Evolutionary conservation across 2,888 invertebrate species (phyloP).

Genomic region (Nasonia oneida): DNA sequence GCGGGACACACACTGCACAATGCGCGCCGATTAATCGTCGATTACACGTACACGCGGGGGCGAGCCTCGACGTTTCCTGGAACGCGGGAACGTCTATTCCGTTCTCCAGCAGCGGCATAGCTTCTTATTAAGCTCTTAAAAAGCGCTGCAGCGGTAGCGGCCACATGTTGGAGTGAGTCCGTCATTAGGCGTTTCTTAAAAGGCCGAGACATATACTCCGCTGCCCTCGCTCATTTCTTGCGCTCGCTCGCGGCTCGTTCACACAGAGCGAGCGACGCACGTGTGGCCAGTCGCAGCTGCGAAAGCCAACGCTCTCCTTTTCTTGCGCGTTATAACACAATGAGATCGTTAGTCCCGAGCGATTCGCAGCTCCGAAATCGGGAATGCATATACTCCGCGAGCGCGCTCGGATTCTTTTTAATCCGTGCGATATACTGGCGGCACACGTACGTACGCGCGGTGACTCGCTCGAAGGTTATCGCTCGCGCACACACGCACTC

Average conservation of each 20-base stretch:
- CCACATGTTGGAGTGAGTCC: slow-evolving; percentile 8
- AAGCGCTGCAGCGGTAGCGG: not conserved
- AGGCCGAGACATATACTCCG: slow-evolving; percentile 8
- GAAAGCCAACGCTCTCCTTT: not conserved
- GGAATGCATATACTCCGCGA: not conserved
- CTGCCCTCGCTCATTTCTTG: slow-evolving; percentile 56
- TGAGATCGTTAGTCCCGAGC: too few species aligned
- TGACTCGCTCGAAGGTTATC: slow-evolving; percentile 39
- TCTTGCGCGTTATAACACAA: not conserved
- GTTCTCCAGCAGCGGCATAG: not conserved
- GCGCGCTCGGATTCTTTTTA: slow-evolving; percentile 44
- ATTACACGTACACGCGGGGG: not conserved
- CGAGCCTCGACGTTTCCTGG: not conserved
- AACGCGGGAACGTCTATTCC: not conserved
- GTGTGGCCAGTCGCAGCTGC: too few species aligned
- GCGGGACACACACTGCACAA: not conserved
- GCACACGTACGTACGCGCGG: too few species aligned
- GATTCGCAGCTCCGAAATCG: too few species aligned
- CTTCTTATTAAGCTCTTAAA: not conserved
- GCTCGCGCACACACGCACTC: too few species aligned
- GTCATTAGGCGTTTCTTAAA: not conserved
- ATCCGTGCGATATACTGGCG: not conserved
- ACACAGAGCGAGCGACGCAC: not conserved
- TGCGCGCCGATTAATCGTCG: not conserved
- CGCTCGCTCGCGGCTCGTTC: slow-evolving; percentile 9